These are phyloP conservation scores for Trialeurodes vaporariorum DNA, from an alignment of 1,140 invertebrate genomes.

Conservation along the genomic window DNA sequence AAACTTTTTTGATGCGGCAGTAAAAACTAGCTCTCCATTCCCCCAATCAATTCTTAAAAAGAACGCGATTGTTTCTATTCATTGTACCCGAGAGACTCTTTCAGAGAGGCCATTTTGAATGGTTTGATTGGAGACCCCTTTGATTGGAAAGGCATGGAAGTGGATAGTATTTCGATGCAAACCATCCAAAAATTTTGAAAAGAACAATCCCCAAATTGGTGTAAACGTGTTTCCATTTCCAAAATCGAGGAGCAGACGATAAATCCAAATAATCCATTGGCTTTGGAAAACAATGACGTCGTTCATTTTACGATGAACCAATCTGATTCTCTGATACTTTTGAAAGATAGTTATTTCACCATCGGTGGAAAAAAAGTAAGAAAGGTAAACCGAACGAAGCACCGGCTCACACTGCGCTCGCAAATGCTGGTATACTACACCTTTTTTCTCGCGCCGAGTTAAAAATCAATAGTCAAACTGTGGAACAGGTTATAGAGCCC, in stretches of 20 bases:
- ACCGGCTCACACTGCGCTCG: too few species aligned
- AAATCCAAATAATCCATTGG: too few species aligned
- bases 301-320: too few species aligned
- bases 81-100: not conserved
- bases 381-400: too few species aligned
- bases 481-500: constrained; percentile 34
- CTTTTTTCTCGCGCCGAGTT: constrained; percentile 38
- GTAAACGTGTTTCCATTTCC: not conserved
- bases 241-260: too few species aligned
- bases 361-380: too few species aligned
- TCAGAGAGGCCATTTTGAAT: not conserved
- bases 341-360: too few species aligned
- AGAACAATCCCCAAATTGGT: not conserved
- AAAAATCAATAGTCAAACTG: constrained; percentile 35
- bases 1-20: not conserved
- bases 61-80: not conserved
- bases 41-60: not conserved
- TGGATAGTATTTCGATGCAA: not conserved
- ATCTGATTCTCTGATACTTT: too few species aligned
- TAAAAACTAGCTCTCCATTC: not conserved
- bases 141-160: not conserved
- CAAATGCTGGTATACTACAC: constrained; percentile 22
- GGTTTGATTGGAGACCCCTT: not conserved
- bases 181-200: not conserved
- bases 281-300: too few species aligned